A percentile compares a stretch with the other conserved stretches of the same genome.
These are phyloP conservation scores for Pipa parva DNA, from an alignment of 2,113 vertebrate species.

Conservation along the genomic window DNA sequence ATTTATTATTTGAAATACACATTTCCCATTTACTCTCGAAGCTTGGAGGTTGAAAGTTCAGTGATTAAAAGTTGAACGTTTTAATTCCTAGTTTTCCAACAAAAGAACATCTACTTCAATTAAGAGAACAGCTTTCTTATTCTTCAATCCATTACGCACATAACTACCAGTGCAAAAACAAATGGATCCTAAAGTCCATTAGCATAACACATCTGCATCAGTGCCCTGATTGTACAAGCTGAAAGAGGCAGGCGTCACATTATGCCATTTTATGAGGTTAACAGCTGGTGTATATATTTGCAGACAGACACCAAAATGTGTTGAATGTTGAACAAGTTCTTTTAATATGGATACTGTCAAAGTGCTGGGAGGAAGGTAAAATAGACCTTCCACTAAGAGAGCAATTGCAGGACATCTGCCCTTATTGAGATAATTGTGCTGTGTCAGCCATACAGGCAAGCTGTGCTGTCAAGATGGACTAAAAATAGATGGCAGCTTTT, in stretches of 20 bases:
- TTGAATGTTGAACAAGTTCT: slow-evolving; percentile 44
- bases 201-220: slow-evolving; percentile 40
- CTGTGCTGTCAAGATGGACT: slow-evolving; percentile 47
- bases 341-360: slow-evolving; percentile 47
- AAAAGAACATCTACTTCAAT: slow-evolving; percentile 26
- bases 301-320: slow-evolving; percentile 50
- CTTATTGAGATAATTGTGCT: slow-evolving; percentile 52
- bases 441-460: slow-evolving; percentile 49
- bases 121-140: slow-evolving; percentile 13
- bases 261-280: slow-evolving; percentile 31
- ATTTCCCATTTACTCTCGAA: too few relatives aligned
- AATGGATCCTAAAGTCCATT: slow-evolving; percentile 36
- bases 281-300: slow-evolving; percentile 40
- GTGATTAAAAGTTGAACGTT: slow-evolving; percentile 18
- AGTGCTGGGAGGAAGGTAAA: slow-evolving; percentile 51
- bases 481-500: slow-evolving; percentile 53
- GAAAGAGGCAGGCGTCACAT: slow-evolving; percentile 8
- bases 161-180: slow-evolving; percentile 29
- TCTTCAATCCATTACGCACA: slow-evolving; percentile 34
- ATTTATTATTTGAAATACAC: too few relatives aligned
- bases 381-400: slow-evolving; percentile 51
- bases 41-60: slow-evolving; percentile 21
- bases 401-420: slow-evolving; percentile 56
- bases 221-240: slow-evolving; percentile 26
- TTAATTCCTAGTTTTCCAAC: slow-evolving; percentile 5